Evolutionary conservation across 2,888 invertebrate genomes (phyloP).

Genomic region (Troides oblongomaculatus): DNA sequence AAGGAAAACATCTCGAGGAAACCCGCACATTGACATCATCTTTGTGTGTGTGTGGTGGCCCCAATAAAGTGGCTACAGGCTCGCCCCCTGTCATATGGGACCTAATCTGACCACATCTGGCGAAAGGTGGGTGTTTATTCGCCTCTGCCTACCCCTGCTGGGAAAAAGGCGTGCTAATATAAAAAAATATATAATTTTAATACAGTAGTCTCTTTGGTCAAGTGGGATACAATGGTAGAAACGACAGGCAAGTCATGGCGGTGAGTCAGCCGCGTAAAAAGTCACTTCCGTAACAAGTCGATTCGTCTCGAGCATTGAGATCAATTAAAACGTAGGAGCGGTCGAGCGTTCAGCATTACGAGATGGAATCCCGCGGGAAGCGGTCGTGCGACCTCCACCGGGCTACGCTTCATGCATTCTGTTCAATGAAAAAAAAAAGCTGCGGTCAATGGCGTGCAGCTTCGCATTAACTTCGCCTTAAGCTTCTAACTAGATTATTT

Average conservation of each 20-base stretch:
- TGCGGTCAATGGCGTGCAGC: constrained; percentile 4
- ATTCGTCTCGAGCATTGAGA: constrained; percentile 76
- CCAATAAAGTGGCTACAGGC: too few species aligned
- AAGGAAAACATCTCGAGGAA: too few species aligned
- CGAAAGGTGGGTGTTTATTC: too few species aligned
- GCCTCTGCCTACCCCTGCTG: too few species aligned
- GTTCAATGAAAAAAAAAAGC: constrained; percentile 5
- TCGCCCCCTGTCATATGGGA: too few species aligned
- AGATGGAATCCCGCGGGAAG: constrained; percentile 73
- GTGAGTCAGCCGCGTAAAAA: constrained; percentile 60
- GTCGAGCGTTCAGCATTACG: constrained; percentile 56
- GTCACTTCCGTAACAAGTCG: constrained; percentile 67
- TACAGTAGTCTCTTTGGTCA: background rate
- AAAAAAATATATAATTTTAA: background rate
- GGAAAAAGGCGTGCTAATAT: too few species aligned
- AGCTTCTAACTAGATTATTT: background rate
- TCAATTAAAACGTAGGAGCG: constrained; percentile 69
- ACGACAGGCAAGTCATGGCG: constrained; percentile 33
- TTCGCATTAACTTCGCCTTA: background rate
- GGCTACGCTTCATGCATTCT: constrained; percentile 41
- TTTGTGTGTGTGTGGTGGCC: too few species aligned
- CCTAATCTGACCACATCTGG: too few species aligned
- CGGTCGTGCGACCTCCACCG: constrained; percentile 32
- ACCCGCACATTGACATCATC: too few species aligned
- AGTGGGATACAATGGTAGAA: constrained; percentile 8